phyloP scores from a whole-genome alignment of 2,797 vertebrate genomes.

The Jordanella pulchra region DNA sequence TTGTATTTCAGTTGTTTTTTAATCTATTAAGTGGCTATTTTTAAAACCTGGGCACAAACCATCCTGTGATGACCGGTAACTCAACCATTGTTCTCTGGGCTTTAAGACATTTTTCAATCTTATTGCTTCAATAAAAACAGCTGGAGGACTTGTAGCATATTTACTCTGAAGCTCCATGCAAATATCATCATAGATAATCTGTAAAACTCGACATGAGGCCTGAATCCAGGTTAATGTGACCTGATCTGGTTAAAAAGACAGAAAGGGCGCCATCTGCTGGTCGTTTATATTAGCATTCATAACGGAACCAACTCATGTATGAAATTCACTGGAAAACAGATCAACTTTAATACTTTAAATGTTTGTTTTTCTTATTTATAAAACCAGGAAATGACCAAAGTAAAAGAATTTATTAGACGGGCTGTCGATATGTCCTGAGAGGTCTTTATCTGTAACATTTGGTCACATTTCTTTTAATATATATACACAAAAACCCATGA shows the following conservation, averaged over 20 bases:
- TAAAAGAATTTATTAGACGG: neutral
- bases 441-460: too few relatives aligned
- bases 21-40: neutral
- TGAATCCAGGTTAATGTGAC: neutral
- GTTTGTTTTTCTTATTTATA: neutral
- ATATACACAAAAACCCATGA: slow-evolving; percentile 20
- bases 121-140: neutral
- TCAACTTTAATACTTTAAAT: neutral
- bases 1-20: neutral
- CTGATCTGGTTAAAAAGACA: slow-evolving; percentile 1
- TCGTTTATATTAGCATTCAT: slow-evolving; percentile 1
- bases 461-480: neutral
- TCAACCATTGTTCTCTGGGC: neutral
- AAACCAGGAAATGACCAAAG: neutral
- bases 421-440: neutral
- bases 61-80: neutral
- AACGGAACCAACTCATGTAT: neutral
- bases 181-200: neutral
- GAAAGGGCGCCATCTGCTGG: slow-evolving; percentile 60
- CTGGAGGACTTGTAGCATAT: neutral
- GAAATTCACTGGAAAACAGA: neutral
- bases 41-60: too few relatives aligned
- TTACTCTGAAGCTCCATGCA: neutral
- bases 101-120: neutral
- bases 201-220: slow-evolving; percentile 1